Percentiles rank a stretch among this genome's conserved stretches.
Conservation (phyloP, 2,113 vertebrate genomes). For the Meles meles region DNA sequence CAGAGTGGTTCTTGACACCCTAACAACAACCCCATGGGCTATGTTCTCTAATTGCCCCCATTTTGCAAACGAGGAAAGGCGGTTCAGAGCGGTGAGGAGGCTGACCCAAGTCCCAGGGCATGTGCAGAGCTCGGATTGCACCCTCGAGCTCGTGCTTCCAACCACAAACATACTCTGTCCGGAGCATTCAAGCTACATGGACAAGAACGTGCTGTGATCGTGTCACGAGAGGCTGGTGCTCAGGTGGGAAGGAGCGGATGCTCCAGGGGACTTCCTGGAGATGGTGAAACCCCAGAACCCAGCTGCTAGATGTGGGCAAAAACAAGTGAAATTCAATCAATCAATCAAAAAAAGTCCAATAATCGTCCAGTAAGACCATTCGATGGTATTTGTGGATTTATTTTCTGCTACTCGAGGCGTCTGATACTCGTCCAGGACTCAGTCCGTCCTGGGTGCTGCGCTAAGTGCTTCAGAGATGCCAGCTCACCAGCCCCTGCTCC, state of each 20-base stretch:
- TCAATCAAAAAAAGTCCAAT: not conserved
- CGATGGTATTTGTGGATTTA: not conserved
- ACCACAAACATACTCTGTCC: accelerated
- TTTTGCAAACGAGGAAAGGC: not conserved
- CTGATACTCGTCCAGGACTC: not conserved
- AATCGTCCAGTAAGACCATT: not conserved
- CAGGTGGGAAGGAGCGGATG: not conserved
- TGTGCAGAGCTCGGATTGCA: not conserved
- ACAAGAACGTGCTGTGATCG: accelerated
- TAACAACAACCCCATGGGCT: accelerated
- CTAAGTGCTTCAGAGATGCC: not conserved
- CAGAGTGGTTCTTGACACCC: not conserved
- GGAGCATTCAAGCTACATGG: not conserved
- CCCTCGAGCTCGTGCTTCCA: not conserved
- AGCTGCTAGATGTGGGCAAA: not conserved
- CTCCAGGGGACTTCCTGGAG: not conserved
- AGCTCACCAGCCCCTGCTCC: not conserved
- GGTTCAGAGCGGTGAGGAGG: not conserved
- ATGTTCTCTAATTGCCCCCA: not conserved
- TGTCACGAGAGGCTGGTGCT: not conserved
- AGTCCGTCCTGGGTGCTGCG: not conserved
- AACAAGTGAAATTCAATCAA: not conserved
- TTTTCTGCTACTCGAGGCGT: not conserved
- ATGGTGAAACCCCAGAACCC: not conserved
- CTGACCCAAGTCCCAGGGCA: not conserved